These are phyloP conservation scores for Zaprionus kolodkinae DNA, from an alignment of 1,140 invertebrate genomes.

Conservation along the genomic window DNA sequence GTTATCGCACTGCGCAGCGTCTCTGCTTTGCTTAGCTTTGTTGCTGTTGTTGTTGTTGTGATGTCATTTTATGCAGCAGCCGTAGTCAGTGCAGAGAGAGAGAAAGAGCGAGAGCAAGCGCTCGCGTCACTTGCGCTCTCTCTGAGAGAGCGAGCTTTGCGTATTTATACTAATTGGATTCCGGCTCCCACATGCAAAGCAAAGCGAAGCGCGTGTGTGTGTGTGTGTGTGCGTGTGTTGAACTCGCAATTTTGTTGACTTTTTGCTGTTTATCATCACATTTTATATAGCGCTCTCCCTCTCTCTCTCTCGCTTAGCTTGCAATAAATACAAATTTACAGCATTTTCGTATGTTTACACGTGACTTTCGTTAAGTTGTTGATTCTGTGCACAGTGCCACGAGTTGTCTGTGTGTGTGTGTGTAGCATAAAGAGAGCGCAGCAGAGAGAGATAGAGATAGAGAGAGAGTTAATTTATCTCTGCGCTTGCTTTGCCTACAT, in stretches of 20 bases:
- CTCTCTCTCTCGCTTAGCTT: constrained; percentile 26
- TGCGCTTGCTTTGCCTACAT: constrained; percentile 20
- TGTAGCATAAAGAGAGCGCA: constrained; percentile 7
- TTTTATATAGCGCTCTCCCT: constrained; percentile 45
- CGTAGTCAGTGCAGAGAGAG: constrained; percentile 28
- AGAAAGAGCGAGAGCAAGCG: constrained; percentile 1
- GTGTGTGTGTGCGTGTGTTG: constrained; percentile 35
- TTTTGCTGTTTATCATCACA: constrained; percentile 72
- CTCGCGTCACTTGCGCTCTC: constrained; percentile 3
- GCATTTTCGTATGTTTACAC: constrained; percentile 67
- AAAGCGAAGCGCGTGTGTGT: background rate
- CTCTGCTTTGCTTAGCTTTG: constrained; percentile 9
- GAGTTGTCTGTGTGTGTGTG: constrained; percentile 4
- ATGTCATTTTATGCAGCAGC: constrained; percentile 48
- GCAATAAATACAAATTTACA: constrained; percentile 78
- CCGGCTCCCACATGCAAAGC: constrained; percentile 42
- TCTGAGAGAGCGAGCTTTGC: constrained; percentile 28
- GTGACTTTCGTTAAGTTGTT: constrained; percentile 69
- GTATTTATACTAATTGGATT: constrained; percentile 72
- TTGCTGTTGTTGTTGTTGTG: constrained; percentile 44
- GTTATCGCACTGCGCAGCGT: constrained; percentile 44
- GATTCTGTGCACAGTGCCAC: constrained; percentile 29
- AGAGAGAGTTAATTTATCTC: constrained; percentile 43
- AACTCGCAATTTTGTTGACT: constrained; percentile 75
- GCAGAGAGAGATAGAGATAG: constrained; percentile 9